Evolutionary conservation across 2,888 invertebrate species (phyloP).

Genomic region (Cheiracanthium punctorium): DNA sequence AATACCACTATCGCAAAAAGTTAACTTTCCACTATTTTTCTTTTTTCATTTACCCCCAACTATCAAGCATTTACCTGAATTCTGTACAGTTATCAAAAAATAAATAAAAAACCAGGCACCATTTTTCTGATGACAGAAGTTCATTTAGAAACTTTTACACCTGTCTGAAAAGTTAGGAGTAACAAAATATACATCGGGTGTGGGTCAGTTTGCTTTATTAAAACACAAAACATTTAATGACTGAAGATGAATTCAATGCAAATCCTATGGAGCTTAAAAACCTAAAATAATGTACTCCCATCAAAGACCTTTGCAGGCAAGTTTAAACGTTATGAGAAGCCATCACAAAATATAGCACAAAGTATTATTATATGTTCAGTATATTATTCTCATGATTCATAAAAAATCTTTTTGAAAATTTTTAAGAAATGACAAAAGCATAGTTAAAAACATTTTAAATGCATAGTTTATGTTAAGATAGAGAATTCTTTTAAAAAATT

Average conservation of each 20-base stretch:
- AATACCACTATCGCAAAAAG: background rate
- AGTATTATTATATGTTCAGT: too few relatives aligned
- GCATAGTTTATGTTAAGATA: too few relatives aligned
- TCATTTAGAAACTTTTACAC: slow-evolving; percentile 40
- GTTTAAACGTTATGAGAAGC: too few relatives aligned
- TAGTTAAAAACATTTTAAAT: too few relatives aligned
- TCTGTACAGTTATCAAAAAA: slow-evolving; percentile 65
- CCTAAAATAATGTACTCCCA: too few relatives aligned
- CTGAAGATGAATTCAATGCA: background rate
- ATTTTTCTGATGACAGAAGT: slow-evolving; percentile 37
- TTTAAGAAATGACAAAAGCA: too few relatives aligned
- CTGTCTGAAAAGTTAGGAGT: slow-evolving; percentile 51
- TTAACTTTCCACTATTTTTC: background rate
- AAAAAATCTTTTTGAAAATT: too few relatives aligned
- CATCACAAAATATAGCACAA: too few relatives aligned
- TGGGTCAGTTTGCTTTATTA: slow-evolving; percentile 26
- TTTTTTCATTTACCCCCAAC: background rate
- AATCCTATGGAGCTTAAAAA: too few relatives aligned
- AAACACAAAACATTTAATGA: background rate
- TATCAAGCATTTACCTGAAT: background rate
- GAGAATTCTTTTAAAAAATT: too few relatives aligned
- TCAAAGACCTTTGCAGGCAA: too few relatives aligned
- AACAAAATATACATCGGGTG: slow-evolving; percentile 55
- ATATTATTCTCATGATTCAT: too few relatives aligned
- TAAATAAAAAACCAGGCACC: slow-evolving; percentile 57